These are phyloP conservation scores for Erpetoichthys calabaricus DNA, from an alignment of 2,797 vertebrate genomes.

Conservation along the genomic window DNA sequence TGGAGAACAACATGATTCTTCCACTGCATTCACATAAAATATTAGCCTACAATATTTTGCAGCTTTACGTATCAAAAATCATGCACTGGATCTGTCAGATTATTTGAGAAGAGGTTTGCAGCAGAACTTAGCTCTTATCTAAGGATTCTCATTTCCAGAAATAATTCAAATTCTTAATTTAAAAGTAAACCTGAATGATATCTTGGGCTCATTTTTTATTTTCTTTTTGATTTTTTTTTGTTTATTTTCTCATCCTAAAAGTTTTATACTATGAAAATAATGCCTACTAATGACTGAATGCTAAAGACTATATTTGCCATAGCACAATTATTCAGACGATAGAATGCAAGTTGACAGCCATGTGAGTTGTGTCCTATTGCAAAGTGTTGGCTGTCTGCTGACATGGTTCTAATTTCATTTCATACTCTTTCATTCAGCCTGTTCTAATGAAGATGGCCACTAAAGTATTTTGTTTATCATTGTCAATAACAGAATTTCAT, in stretches of 20 bases:
- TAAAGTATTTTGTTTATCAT: conserved; percentile 20
- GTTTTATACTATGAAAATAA: conserved; percentile 18
- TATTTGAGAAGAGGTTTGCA: too few relatives aligned
- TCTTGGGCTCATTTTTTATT: too few relatives aligned
- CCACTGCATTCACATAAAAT: too few relatives aligned
- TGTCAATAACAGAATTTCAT: too few relatives aligned
- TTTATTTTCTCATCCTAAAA: background rate
- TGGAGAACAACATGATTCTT: too few relatives aligned
- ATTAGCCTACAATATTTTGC: too few relatives aligned
- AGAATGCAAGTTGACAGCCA: conserved; percentile 36
- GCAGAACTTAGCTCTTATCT: too few relatives aligned
- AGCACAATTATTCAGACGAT: conserved; percentile 24
- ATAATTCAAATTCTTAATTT: too few relatives aligned
- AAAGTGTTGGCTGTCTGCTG: conserved; percentile 32
- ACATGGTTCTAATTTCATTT: conserved; percentile 32
- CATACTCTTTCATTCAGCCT: conserved; percentile 39
- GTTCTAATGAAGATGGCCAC: conserved; percentile 29
- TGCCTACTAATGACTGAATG: conserved; percentile 14
- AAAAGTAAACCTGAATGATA: too few relatives aligned
- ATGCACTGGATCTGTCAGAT: too few relatives aligned
- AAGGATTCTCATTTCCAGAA: too few relatives aligned
- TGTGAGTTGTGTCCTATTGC: conserved; percentile 31
- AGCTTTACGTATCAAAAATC: too few relatives aligned
- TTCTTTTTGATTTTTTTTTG: background rate
- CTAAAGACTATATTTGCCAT: conserved; percentile 3